A percentile compares a stretch with the other conserved stretches of the same genome.
Evolutionary conservation across 53 echinoderm and acorn worm species (phyloP).

Genomic region (Astropecten irregularis): DNA sequence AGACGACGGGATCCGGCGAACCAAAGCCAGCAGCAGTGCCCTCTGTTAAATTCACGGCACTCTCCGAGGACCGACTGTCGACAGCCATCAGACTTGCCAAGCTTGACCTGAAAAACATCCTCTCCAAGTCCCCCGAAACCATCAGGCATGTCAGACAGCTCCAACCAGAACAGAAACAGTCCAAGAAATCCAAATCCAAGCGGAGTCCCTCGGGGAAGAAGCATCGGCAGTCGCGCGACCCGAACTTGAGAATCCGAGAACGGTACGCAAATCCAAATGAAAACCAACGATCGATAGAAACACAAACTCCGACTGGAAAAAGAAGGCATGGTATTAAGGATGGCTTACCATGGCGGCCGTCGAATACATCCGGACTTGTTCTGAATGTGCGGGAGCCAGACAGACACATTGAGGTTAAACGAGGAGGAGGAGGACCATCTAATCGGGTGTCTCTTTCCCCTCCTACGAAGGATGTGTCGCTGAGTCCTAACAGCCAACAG

Average conservation of each 20-base stretch:
- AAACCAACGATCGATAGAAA: slow-evolving; percentile 1
- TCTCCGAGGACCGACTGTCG: slow-evolving; percentile 84
- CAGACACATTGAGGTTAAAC: too few relatives aligned
- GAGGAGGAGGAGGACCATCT: too few relatives aligned
- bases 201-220: neutral
- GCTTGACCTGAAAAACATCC: slow-evolving; percentile 84
- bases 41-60: slow-evolving; percentile 63
- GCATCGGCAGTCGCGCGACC: neutral
- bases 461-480: slow-evolving; percentile 7
- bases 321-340: neutral
- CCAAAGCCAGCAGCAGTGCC: slow-evolving; percentile 14
- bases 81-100: slow-evolving; percentile 80
- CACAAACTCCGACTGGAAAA: slow-evolving; percentile 32
- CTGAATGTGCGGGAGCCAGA: neutral
- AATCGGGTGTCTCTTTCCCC: neutral
- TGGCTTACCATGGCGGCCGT: neutral
- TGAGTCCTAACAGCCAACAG: slow-evolving; percentile 58
- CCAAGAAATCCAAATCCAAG: slow-evolving; percentile 29
- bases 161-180: slow-evolving; percentile 1
- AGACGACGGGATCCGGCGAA: neutral
- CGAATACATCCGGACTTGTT: slow-evolving; percentile 1
- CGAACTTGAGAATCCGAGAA: slow-evolving; percentile 11
- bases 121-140: neutral
- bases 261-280: slow-evolving; percentile 12
- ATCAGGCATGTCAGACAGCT: slow-evolving; percentile 24